Conservation (phyloP, 2,888 invertebrate species). For the Drosophila diplacantha region DNA sequence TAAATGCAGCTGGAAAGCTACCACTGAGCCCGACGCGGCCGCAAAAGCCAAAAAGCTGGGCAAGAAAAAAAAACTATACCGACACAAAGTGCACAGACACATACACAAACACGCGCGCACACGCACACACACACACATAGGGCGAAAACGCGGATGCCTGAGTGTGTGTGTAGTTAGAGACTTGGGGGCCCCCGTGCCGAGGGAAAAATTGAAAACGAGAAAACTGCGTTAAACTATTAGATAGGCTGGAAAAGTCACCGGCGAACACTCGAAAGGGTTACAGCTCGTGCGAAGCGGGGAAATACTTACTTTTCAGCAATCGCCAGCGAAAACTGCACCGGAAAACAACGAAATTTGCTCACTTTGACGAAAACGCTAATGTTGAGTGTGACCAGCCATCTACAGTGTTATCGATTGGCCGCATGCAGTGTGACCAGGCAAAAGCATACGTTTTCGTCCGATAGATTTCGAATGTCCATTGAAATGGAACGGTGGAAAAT, state of each 20-base stretch:
- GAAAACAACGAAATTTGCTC: conserved; percentile 21
- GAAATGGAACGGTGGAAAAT: too few species aligned
- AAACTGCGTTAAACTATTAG: not conserved
- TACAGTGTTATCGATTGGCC: not conserved
- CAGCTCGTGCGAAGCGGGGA: not conserved
- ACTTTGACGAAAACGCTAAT: conserved; percentile 22
- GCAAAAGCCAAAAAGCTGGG: conserved; percentile 3
- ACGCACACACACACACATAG: not conserved
- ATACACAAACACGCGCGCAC: not conserved
- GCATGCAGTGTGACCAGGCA: not conserved
- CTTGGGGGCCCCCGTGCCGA: conserved; percentile 25
- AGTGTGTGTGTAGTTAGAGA: conserved; percentile 1
- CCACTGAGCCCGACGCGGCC: not conserved
- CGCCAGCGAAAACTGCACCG: conserved; percentile 7
- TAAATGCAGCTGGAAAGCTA: conserved; percentile 8
- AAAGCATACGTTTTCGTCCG: not conserved
- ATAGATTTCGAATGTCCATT: not conserved
- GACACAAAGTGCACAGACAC: conserved; percentile 17
- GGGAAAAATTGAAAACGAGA: not conserved
- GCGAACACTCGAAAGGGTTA: not conserved
- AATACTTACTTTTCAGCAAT: conserved; percentile 30
- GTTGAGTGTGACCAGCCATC: conserved; percentile 1
- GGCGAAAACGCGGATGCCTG: not conserved
- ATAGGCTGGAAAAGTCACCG: not conserved
- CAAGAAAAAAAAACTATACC: conserved; percentile 19